A percentile compares a stretch with the other conserved stretches of the same genome.
These are phyloP conservation scores for Pteruthius melanotis DNA, from an alignment of 2,113 vertebrate species.

Conservation along the genomic window DNA sequence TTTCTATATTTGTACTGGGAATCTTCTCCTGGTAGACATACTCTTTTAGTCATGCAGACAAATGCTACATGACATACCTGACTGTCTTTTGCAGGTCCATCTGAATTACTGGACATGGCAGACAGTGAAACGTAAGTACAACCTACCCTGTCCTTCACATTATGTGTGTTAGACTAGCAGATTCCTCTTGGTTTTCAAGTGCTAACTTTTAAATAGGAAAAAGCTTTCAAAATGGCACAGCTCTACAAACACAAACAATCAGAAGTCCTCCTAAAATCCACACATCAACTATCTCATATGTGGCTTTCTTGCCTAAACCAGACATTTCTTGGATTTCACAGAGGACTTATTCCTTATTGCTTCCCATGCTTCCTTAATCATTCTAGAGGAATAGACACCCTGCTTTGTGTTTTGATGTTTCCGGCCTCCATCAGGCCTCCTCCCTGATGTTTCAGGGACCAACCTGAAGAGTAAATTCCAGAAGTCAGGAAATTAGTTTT, in stretches of 20 bases:
- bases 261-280: neutral
- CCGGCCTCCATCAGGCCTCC: neutral
- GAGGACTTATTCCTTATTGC: neutral
- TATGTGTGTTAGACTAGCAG: neutral
- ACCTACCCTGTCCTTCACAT: neutral
- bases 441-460: neutral
- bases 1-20: neutral
- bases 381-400: neutral
- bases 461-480: neutral
- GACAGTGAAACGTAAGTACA: conserved; percentile 88
- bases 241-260: neutral
- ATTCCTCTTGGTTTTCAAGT: neutral
- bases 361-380: neutral
- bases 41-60: neutral
- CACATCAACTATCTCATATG: neutral
- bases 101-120: conserved; percentile 87
- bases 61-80: neutral
- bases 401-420: neutral
- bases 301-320: neutral
- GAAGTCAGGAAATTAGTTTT: neutral
- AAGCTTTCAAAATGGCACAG: neutral
- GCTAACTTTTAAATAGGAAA: neutral
- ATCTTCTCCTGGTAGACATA: neutral
- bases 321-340: neutral
- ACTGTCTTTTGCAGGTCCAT: conserved; percentile 78